Conservation (phyloP, 2,888 invertebrate species). For the Ephialtes manifestator region DNA sequence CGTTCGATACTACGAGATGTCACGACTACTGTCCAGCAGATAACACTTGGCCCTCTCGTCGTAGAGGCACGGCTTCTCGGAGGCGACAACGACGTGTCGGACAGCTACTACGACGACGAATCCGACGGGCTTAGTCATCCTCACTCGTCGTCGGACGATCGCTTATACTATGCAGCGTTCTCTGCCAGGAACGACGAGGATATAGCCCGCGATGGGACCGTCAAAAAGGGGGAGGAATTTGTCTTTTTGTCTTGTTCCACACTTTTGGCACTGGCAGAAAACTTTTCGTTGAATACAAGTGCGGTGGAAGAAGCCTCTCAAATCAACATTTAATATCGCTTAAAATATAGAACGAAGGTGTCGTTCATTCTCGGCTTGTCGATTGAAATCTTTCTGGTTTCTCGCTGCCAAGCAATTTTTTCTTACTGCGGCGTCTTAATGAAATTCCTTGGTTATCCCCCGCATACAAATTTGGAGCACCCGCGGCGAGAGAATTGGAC, state of each 20-base stretch:
- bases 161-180: constrained; percentile 32
- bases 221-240: constrained; percentile 17
- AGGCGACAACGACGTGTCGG: constrained; percentile 65
- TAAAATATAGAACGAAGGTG: constrained; percentile 13
- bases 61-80: constrained; percentile 67
- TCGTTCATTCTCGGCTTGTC: constrained; percentile 22
- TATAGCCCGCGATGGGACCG: neutral
- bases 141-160: constrained; percentile 60
- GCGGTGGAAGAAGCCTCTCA: constrained; percentile 32
- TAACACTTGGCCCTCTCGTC: constrained; percentile 67
- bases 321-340: constrained; percentile 50
- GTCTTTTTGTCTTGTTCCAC: constrained; percentile 8
- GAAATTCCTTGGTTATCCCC: constrained; percentile 35
- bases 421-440: neutral
- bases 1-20: constrained; percentile 60
- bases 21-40: constrained; percentile 66
- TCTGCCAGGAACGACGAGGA: constrained; percentile 20
- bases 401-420: constrained; percentile 1
- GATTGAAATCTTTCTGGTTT: constrained; percentile 47
- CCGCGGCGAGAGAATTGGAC: constrained; percentile 47
- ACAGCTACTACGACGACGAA: constrained; percentile 60
- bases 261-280: constrained; percentile 44
- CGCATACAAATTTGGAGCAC: constrained; percentile 52
- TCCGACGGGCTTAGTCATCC: constrained; percentile 68
- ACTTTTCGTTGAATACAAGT: constrained; percentile 5